A percentile compares a stretch with the other conserved stretches of the same genome.
Conservation (phyloP, 2,888 invertebrate genomes). For the Cephonodes hylas region DNA sequence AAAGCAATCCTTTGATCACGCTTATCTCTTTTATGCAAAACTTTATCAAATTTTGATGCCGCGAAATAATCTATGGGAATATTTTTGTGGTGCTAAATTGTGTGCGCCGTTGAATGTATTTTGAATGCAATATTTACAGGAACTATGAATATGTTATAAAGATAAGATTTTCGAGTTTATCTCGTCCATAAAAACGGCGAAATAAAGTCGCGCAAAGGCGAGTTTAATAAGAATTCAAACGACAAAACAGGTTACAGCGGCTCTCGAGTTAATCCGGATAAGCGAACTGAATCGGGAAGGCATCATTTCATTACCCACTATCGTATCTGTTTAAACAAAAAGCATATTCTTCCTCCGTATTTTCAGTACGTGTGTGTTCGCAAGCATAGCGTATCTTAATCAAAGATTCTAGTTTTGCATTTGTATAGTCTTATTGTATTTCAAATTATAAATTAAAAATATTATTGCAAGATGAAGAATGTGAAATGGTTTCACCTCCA, state of each 20-base stretch:
- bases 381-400: slow-evolving; percentile 18
- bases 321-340: slow-evolving; percentile 56
- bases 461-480: too few species aligned
- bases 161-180: slow-evolving; percentile 55
- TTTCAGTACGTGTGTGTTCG: slow-evolving; percentile 24
- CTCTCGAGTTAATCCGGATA: slow-evolving; percentile 61
- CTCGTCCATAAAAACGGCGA: slow-evolving; percentile 43
- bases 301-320: slow-evolving; percentile 62
- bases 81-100: background rate
- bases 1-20: slow-evolving; percentile 77
- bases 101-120: background rate
- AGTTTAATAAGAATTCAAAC: slow-evolving; percentile 58
- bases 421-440: slow-evolving; percentile 1
- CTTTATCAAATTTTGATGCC: slow-evolving; percentile 70
- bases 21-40: slow-evolving; percentile 74
- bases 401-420: slow-evolving; percentile 21
- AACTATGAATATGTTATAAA: slow-evolving; percentile 16
- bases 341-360: slow-evolving; percentile 34
- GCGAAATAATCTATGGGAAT: slow-evolving; percentile 15
- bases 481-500: too few species aligned
- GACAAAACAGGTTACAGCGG: slow-evolving; percentile 62
- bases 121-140: background rate
- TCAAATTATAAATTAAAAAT: background rate
- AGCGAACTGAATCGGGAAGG: slow-evolving; percentile 51
- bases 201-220: slow-evolving; percentile 34